Evolutionary conservation across 2,797 vertebrate species (phyloP).

Genomic region (Threskiornis aethiopicus): DNA sequence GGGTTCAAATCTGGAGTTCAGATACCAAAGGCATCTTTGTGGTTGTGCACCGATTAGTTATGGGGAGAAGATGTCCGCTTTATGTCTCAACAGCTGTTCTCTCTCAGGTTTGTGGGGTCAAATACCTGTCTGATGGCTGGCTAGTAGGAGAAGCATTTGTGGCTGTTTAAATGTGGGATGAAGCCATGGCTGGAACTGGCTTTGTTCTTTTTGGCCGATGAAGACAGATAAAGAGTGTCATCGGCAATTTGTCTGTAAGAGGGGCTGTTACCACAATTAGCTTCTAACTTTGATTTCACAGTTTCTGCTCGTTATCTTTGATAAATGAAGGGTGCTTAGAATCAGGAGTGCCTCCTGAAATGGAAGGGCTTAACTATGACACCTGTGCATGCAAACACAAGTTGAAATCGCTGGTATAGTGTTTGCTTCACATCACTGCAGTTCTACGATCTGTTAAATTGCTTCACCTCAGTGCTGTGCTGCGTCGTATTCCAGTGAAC

Average conservation of each 20-base stretch:
- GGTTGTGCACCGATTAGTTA: background rate
- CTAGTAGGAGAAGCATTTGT: background rate
- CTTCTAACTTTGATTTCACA: background rate
- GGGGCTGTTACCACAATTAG: background rate
- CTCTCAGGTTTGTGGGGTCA: background rate
- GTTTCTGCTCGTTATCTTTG: background rate
- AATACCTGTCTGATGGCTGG: background rate
- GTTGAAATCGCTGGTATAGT: background rate
- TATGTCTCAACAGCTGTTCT: background rate
- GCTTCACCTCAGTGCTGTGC: background rate
- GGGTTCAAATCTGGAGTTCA: background rate
- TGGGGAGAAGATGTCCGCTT: background rate
- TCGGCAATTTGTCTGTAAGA: background rate
- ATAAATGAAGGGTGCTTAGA: background rate
- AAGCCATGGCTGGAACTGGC: background rate
- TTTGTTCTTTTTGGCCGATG: background rate
- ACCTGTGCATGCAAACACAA: background rate
- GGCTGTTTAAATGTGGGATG: background rate
- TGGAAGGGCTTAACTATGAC: background rate
- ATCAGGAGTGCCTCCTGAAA: background rate
- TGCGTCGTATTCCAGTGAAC: background rate
- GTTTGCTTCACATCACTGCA: background rate
- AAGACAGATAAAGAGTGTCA: background rate
- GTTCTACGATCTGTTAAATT: background rate
- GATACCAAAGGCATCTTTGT: background rate